Evolutionary conservation across 1,140 invertebrate genomes (phyloP), one percentile per base, ranked within the genome.

Genomic region (Maniola jurtina): DNA sequence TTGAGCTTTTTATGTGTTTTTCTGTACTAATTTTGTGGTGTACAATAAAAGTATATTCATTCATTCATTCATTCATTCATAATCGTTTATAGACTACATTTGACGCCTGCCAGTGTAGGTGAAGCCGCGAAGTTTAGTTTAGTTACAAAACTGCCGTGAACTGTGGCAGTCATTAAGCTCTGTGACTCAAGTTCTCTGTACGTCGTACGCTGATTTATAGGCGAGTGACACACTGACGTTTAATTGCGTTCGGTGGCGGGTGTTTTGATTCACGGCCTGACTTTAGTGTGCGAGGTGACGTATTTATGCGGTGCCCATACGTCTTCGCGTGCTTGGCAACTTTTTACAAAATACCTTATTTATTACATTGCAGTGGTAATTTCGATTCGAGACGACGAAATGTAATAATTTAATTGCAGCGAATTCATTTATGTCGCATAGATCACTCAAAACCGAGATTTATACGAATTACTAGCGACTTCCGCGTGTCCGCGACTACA

Each of bases 201-300:
- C 48, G 15, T 25, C 15, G 48, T 14, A 52, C 3, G 25, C 48
- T 52, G 48, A 52, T 52, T 52, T 52, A 52, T 52, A 52, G 48
- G 48, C 48, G 25, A 45, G 48, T 52, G 48, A 9, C 48, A 52
- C 16, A 45, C 42, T 45, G 16, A 52, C 48, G 48, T 52, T 52
- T 52, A 52, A 52, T 52, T 52, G 48, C 48, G 6, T 52, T 52
- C 48, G 48, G 14, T 52, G 15, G 6, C 48, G 14, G 6, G 15
- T 15, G 10, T 52, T 52, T 25, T 52, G 48, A 52, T 52, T 52
- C 48, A 52, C 15, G 7, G 16, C 16, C 6, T 7, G 14, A 25
- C 16, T 52, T 6, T 52, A 7, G 48, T 52, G 14, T 11, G 16
- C 6, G 25, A 25, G 7, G 48, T 52, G 48, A 25, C 15, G 48